phyloP scores from a whole-genome alignment of 2,888 invertebrate genomes.

The Ptycholaimellus sp. region DNA sequence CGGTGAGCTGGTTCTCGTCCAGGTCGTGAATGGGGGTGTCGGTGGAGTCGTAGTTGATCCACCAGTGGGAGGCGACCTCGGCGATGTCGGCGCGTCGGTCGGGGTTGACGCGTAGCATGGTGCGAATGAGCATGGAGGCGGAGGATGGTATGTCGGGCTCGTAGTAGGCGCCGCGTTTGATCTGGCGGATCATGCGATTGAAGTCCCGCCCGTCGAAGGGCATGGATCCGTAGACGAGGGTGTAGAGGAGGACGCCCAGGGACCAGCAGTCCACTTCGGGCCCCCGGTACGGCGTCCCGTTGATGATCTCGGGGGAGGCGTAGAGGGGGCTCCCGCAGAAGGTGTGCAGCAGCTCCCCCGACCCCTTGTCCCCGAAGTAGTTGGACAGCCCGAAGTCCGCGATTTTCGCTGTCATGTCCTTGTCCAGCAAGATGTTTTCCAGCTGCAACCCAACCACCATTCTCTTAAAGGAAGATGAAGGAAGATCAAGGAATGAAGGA shows the following conservation, averaged over 20 bases:
- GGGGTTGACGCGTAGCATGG: slow-evolving; percentile 78
- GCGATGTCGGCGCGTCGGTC: slow-evolving; percentile 65
- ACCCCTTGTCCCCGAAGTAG: slow-evolving; percentile 41
- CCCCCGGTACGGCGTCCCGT: slow-evolving; percentile 43
- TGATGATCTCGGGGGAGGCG: slow-evolving; percentile 29
- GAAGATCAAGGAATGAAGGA: no score
- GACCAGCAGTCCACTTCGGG: slow-evolving; percentile 71
- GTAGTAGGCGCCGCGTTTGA: slow-evolving; percentile 86
- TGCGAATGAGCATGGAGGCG: slow-evolving; percentile 72
- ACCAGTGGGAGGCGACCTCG: slow-evolving; percentile 82
- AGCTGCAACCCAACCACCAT: no score
- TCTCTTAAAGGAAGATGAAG: no score
- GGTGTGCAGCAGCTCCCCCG: slow-evolving; percentile 28
- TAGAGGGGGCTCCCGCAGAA: slow-evolving; percentile 35
- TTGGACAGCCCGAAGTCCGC: slow-evolving; percentile 96
- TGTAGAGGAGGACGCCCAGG: slow-evolving; percentile 80
- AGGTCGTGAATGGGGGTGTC: slow-evolving; percentile 24
- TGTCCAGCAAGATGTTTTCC: slow-evolving; percentile 32
- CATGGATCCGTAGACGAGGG: slow-evolving; percentile 95
- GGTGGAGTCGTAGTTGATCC: slow-evolving; percentile 47
- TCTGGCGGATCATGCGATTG: slow-evolving; percentile 79
- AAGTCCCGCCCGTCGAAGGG: slow-evolving; percentile 94
- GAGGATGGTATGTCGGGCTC: slow-evolving; percentile 74
- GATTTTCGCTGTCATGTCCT: slow-evolving; percentile 39
- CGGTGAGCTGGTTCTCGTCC: slow-evolving; percentile 24